Base-by-base conservation (phyloP, 2,888 invertebrate genomes). In the Cylindroiulus punctatus region DNA sequence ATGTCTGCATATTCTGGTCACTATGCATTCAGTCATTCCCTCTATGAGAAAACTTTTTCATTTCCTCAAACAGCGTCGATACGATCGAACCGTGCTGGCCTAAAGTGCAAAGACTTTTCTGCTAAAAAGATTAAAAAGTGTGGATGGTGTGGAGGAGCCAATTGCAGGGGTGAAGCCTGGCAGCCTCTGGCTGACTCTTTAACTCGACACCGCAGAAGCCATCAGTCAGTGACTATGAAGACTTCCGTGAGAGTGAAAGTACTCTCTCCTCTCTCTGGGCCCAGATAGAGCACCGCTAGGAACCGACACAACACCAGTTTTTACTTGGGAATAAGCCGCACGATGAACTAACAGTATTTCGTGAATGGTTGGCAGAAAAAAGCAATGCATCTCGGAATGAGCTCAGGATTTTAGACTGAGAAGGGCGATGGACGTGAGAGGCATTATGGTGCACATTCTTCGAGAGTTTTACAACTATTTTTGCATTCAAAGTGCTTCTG, bases 211-310 rank as follows among this genome's bases (percentile, higher is more conserved):
- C 76, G 17, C 30, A 32, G 26, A 32, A 76, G 17, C 30, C 76
- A 76, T 76, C 76, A 30, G 76, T 76, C 76, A 76, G 76, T 76
- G 76, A 76, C 76, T 76, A 76, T 76, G 76, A 76, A 76, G 76
- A 76, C 76, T 76, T 76, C 76, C 76, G 12, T 76, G 76, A 76
- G 76, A 76, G 76, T 17, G 76, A 76, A 76, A 76, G 12, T 76
- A 76, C 76, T 76, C 52, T 52, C 76, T 30, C 17, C 30, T 76
- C 26, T 65, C 10, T 65, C 26, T 26, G 26, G 26, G 26, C 26
- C 26, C 19, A 32, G 30, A 65, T 65, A 65, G 8, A 65, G 30
- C 76, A 12, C 44, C 52, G 5, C 3, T 19, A 65, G 65, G 26
- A 65, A 65, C 22, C 44, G n/a, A n/a, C 22, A 65, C 26, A 26